phyloP scores from a whole-genome alignment of 2,888 invertebrate genomes.

The Drosophila infuscata region DNA sequence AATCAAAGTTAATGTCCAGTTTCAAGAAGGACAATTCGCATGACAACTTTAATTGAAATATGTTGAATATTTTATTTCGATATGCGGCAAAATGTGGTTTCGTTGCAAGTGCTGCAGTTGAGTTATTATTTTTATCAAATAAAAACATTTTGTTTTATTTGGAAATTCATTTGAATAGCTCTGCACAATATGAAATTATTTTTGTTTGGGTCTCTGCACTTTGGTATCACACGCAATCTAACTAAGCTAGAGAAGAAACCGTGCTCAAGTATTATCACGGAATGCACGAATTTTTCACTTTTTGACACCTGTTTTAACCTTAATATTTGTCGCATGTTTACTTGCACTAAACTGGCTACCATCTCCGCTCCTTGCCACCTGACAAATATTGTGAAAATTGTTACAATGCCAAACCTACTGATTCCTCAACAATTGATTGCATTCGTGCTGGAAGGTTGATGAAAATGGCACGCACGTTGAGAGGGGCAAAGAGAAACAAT shows the following conservation, averaged over 20 bases:
- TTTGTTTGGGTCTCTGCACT: not conserved
- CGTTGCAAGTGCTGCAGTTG: not conserved
- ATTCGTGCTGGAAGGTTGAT: conserved; percentile 31
- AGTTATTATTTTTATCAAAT: not conserved
- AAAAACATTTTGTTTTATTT: not conserved
- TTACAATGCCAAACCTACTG: conserved; percentile 35
- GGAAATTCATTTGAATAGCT: not conserved
- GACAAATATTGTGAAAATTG: conserved; percentile 30
- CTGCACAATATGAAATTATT: not conserved
- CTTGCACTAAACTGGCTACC: conserved; percentile 13
- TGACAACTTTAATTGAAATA: conserved; percentile 25
- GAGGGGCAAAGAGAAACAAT: conserved; percentile 25
- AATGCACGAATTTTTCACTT: not conserved
- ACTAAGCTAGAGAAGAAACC: not conserved
- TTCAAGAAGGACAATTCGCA: conserved; percentile 8
- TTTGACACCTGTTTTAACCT: not conserved
- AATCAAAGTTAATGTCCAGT: conserved; percentile 13
- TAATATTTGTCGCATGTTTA: not conserved
- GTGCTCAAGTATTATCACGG: conserved; percentile 1
- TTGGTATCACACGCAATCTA: not conserved
- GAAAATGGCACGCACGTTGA: conserved; percentile 29
- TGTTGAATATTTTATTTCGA: conserved; percentile 21
- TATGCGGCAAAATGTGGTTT: not conserved
- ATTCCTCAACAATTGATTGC: conserved; percentile 47
- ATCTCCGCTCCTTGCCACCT: not conserved